Conservation (phyloP, 1,140 invertebrate species). For the Contarinia nasturtii region DNA sequence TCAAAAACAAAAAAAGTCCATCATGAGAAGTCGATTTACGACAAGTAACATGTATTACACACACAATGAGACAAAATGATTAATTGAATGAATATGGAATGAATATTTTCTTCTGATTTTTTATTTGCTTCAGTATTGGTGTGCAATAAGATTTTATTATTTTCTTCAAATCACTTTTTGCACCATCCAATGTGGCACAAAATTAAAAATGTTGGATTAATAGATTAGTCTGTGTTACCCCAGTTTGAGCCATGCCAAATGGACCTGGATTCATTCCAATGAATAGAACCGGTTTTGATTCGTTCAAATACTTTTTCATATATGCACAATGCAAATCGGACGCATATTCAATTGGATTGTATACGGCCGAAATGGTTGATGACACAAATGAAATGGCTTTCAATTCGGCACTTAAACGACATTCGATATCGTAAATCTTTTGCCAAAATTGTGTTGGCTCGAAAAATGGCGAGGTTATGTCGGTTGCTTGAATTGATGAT, state of each 20-base stretch:
- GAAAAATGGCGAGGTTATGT: background rate
- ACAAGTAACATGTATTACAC: too few species aligned
- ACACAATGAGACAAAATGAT: background rate
- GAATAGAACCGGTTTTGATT: constrained; percentile 53
- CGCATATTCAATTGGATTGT: constrained; percentile 75
- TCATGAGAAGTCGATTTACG: too few species aligned
- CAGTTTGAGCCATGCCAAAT: constrained; percentile 86
- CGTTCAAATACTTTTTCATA: constrained; percentile 42
- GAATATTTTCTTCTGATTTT: too few species aligned
- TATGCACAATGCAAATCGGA: constrained; percentile 48
- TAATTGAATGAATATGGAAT: background rate
- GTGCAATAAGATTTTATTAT: background rate
- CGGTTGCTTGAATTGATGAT: too few species aligned
- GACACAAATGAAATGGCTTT: background rate
- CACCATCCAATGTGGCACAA: too few species aligned
- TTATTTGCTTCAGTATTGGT: too few species aligned
- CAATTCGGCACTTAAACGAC: constrained; percentile 9
- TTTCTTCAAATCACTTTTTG: background rate
- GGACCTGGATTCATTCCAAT: constrained; percentile 89
- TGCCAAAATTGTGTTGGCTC: constrained; percentile 9
- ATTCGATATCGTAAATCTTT: constrained; percentile 11
- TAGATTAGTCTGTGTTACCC: constrained; percentile 32
- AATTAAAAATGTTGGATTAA: background rate
- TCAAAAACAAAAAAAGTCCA: constrained; percentile 2
- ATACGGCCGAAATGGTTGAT: constrained; percentile 28